Evolutionary conservation across 2,888 invertebrate species (phyloP).

Genomic region (Amblyteles armatorius): DNA sequence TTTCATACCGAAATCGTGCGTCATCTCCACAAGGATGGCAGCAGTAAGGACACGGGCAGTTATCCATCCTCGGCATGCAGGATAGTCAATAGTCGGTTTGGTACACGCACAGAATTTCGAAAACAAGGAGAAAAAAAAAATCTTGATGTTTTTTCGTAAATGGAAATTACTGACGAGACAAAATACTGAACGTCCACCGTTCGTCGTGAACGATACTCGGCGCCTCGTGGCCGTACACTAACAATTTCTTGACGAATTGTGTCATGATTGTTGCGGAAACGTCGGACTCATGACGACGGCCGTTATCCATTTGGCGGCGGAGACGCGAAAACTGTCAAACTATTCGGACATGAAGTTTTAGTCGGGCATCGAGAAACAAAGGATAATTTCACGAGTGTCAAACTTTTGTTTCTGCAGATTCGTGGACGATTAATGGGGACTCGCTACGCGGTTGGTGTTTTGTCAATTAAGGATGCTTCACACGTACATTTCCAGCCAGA

Average conservation of each 20-base stretch:
- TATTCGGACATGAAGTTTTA: slow-evolving; percentile 29
- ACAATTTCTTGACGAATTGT: slow-evolving; percentile 66
- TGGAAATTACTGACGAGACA: slow-evolving; percentile 21
- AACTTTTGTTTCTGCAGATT: slow-evolving; percentile 13
- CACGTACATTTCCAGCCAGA: no score
- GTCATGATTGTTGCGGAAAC: slow-evolving; percentile 66
- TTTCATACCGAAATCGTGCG: slow-evolving; percentile 72
- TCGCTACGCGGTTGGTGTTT: background rate
- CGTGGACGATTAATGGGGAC: background rate
- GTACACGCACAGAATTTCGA: slow-evolving; percentile 48
- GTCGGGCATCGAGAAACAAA: slow-evolving; percentile 18
- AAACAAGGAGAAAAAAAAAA: slow-evolving; percentile 7
- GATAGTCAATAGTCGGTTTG: slow-evolving; percentile 18
- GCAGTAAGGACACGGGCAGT: slow-evolving; percentile 71
- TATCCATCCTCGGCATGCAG: slow-evolving; percentile 61
- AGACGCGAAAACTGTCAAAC: slow-evolving; percentile 58
- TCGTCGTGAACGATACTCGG: slow-evolving; percentile 59
- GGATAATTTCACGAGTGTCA: slow-evolving; percentile 23
- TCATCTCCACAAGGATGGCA: slow-evolving; percentile 71
- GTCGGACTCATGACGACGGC: slow-evolving; percentile 57
- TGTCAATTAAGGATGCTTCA: background rate
- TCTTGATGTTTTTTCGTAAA: slow-evolving; percentile 10
- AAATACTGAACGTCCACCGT: slow-evolving; percentile 32
- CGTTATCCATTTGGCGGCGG: slow-evolving; percentile 57
- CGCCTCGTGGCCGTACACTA: slow-evolving; percentile 62